Percentiles rank a stretch among this genome's conserved stretches.
Evolutionary conservation across 2,113 vertebrate genomes (phyloP).

Genomic region (Zosterops borbonicus): DNA sequence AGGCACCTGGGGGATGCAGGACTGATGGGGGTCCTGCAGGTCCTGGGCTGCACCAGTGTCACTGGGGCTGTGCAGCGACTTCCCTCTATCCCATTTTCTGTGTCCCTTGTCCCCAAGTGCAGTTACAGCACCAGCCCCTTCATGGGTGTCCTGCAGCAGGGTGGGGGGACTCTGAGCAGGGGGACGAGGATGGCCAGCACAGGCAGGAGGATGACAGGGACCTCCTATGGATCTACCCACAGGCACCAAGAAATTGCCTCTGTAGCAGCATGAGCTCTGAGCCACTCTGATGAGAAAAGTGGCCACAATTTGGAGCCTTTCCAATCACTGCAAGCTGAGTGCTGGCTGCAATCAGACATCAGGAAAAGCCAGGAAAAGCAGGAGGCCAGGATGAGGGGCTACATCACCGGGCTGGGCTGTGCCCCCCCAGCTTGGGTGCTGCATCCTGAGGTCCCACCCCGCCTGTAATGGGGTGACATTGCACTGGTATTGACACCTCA

Average conservation of each 20-base stretch:
- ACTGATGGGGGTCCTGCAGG: fast-evolving
- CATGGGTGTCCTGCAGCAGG: not conserved
- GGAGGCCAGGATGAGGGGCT: not conserved
- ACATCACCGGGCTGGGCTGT: fast-evolving
- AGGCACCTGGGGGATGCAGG: not conserved
- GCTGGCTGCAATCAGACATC: not conserved
- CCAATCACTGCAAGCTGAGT: not conserved
- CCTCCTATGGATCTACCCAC: not conserved
- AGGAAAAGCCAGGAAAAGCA: not conserved
- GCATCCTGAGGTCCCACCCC: fast-evolving
- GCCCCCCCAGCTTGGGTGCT: fast-evolving
- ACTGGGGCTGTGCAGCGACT: fast-evolving
- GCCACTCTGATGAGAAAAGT: conserved; percentile 54
- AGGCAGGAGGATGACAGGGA: not conserved
- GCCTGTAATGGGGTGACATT: fast-evolving
- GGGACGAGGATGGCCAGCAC: fast-evolving
- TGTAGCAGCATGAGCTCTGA: conserved; percentile 2
- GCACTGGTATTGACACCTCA: fast-evolving
- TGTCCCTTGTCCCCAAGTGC: not conserved
- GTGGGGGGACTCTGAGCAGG: not conserved
- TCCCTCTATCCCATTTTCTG: fast-evolving
- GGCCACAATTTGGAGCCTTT: conserved; percentile 60
- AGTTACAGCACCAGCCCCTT: fast-evolving
- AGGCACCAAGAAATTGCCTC: conserved; percentile 38
- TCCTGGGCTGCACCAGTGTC: not conserved